These are phyloP conservation scores for Ceratosolen fusciceps DNA, from an alignment of 1,140 invertebrate genomes.

Conservation along the genomic window DNA sequence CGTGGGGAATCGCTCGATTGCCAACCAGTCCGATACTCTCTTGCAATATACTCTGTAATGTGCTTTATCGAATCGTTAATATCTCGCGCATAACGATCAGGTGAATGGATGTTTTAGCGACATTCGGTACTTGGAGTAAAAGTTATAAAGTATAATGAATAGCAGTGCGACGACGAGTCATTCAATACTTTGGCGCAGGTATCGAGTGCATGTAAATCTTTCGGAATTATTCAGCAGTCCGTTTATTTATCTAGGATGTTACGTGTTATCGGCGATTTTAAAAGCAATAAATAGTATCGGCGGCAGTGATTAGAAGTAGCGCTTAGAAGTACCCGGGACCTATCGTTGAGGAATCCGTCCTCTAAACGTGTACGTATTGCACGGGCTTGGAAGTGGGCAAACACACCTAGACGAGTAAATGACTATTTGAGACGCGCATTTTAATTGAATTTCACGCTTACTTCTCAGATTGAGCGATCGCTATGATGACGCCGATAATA, in stretches of 20 bases:
- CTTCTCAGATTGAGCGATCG: not conserved
- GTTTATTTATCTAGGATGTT: not conserved
- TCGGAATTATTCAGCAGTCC: not conserved
- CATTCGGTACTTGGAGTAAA: not conserved
- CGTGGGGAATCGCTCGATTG: not conserved
- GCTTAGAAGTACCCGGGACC: not conserved
- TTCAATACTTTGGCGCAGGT: not conserved
- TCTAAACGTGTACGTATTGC: not conserved
- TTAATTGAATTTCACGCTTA: conserved; percentile 10
- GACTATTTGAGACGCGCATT: not conserved
- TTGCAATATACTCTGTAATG: too few species aligned
- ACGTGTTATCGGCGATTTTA: too few species aligned
- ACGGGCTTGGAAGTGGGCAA: not conserved
- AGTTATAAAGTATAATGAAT: not conserved
- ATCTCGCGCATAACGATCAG: not conserved
- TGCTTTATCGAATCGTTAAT: not conserved
- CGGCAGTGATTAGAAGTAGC: not conserved
- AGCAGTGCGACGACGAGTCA: not conserved
- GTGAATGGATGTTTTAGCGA: not conserved
- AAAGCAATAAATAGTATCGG: not conserved
- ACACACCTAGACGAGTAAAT: not conserved
- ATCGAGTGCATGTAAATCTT: not conserved
- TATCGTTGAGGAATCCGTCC: not conserved
- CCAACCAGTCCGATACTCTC: too few species aligned
- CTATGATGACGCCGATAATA: conserved; percentile 32